Percentiles rank a stretch among this genome's conserved stretches.
Conservation (phyloP, 2,113 vertebrate genomes). For the Pteruthius melanotis region DNA sequence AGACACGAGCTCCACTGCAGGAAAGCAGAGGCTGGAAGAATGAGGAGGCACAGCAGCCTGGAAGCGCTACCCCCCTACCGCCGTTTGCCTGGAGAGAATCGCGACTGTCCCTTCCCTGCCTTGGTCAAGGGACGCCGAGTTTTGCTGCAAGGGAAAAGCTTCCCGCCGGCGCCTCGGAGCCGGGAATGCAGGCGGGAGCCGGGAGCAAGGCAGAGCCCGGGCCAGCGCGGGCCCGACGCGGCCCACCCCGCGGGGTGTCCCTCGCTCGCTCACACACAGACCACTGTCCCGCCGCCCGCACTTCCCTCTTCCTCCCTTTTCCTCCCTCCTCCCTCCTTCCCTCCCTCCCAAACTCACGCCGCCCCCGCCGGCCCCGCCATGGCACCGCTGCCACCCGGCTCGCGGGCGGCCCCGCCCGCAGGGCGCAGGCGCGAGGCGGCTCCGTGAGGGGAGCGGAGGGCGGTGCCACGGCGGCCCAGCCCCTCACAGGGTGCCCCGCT, state of each 20-base stretch:
- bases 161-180: not conserved
- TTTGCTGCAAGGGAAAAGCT: not conserved
- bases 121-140: not conserved
- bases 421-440: not conserved
- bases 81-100: accelerated
- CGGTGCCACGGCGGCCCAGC: accelerated
- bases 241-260: not conserved
- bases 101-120: not conserved
- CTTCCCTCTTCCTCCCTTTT: not conserved
- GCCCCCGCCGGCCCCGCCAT: not conserved
- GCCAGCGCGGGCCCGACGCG: not conserved
- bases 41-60: accelerated
- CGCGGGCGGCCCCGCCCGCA: too few relatives aligned
- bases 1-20: not conserved
- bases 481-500: accelerated
- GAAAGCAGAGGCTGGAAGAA: not conserved
- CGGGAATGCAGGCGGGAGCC: not conserved
- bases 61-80: too few relatives aligned
- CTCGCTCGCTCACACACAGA: not conserved
- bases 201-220: not conserved
- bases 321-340: not conserved
- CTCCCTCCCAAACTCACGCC: not conserved
- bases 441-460: not conserved
- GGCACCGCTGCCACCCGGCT: not conserved
- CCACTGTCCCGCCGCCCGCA: accelerated